Evolutionary conservation across 2,888 invertebrate genomes (phyloP), one percentile per base, ranked within the genome.

Genomic region (Ormia ochracea): DNA sequence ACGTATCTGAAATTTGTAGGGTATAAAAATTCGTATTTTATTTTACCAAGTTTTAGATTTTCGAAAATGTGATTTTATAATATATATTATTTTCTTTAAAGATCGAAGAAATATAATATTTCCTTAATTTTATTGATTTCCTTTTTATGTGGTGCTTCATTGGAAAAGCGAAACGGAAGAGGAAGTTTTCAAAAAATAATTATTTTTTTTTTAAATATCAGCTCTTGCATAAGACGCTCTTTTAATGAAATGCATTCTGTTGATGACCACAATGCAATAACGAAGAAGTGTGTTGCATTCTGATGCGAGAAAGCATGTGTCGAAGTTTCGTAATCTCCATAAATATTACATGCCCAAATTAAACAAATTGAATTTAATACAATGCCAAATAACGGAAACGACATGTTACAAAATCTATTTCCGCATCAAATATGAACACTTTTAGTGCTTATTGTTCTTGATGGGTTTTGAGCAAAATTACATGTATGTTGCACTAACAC

Each of bases 321-420:
- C 54, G 28, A 31, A 61, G 43, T 63, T 72, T 45, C 45, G 26
- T 63, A 52, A 54, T 63, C 61, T 54, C 21, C 38, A 12, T 21
- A n/a, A 54, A 65, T 73, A 63, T 56, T 58, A 63, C 36, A 61
- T 73, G 68, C 23, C 63, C 17, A 58, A 68, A 43, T 69, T 58
- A 41, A 58, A 58, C 48, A 58, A 72, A 73, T 63, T 73, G 36
- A 59, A 75, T 68, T 68, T 26, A 68, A 43, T 50, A 14, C 41
- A 12, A 31, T 74, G 31, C 6, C 23, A 45, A 59, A 26, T 73
- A 28, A 17, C 59, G 74, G 66, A 75, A 66, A 59, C 50, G 50
- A 23, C 52, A 75, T 75, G 59, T 68, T 52, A 59, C 58, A 36
- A 43, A 68, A 33, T 63, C 41, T 28, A 66, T 52, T 66, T 68